A percentile compares a stretch with the other conserved stretches of the same genome.
phyloP scores from a whole-genome alignment of 2,113 vertebrate species.

The Shinisaurus crocodilurus region DNA sequence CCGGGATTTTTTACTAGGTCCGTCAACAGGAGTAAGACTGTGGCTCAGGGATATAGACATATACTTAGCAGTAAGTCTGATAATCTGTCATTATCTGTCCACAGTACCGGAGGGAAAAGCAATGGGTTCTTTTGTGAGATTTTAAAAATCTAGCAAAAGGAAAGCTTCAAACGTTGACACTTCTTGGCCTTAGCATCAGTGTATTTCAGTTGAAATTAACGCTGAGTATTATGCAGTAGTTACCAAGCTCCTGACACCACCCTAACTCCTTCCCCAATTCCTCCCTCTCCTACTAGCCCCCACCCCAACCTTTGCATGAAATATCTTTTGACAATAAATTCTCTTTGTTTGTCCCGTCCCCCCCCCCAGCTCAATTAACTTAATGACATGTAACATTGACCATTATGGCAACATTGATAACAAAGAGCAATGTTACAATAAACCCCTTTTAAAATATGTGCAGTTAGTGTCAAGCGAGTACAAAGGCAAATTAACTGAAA shows the following conservation, averaged over 20 bases:
- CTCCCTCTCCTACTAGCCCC: no score
- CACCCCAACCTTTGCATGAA: conserved; percentile 54
- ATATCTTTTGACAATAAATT: conserved; percentile 60
- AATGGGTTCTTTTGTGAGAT: not conserved
- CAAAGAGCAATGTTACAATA: conserved; percentile 51
- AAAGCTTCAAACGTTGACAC: conserved; percentile 22
- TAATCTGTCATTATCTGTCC: not conserved
- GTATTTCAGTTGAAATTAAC: conserved; percentile 33
- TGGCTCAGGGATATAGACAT: no score
- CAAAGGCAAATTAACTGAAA: conserved; percentile 50
- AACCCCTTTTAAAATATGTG: conserved; percentile 40
- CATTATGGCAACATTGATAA: conserved; percentile 60
- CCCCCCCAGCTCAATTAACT: conserved; percentile 56
- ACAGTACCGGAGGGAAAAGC: not conserved
- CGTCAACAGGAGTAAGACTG: no score
- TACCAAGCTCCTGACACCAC: conserved; percentile 53
- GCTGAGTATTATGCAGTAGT: conserved; percentile 36
- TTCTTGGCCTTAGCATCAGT: not conserved
- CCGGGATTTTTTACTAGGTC: no score
- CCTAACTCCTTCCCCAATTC: not conserved
- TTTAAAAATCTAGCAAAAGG: conserved; percentile 34
- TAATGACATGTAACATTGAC: conserved; percentile 63
- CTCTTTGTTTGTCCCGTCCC: conserved; percentile 25
- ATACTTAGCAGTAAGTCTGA: no score
- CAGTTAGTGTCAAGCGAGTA: conserved; percentile 42